Percentiles rank a stretch among this genome's conserved stretches.
Conservation (phyloP, 2,113 vertebrate species). For the Cynopterus brachyotis region DNA sequence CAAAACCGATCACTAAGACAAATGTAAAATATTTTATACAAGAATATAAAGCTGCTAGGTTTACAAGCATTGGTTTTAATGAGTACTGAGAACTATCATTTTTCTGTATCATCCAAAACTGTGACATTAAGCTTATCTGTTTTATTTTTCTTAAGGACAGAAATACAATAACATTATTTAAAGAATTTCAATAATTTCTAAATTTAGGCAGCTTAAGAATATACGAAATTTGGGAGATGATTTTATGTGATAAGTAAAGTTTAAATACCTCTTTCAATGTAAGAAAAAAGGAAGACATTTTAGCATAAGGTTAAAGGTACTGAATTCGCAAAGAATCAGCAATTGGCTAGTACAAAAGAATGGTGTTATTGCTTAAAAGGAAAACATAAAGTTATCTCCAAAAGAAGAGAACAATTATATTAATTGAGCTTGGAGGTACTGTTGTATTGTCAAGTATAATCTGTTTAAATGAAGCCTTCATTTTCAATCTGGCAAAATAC, state of each 20-base stretch:
- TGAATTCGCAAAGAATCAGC: not conserved
- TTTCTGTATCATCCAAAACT: not conserved
- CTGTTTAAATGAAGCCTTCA: not conserved
- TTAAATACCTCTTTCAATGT: not conserved
- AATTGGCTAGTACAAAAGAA: conserved; percentile 2
- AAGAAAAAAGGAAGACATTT: conserved; percentile 19
- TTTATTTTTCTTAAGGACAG: conserved; percentile 35
- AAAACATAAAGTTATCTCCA: conserved; percentile 8
- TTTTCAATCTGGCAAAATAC: conserved; percentile 31
- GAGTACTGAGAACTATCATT: not conserved
- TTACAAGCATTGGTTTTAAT: conserved; percentile 31
- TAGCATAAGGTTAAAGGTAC: not conserved
- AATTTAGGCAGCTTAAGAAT: not conserved
- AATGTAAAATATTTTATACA: not conserved
- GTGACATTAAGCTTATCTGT: not conserved
- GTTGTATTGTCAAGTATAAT: conserved; percentile 23
- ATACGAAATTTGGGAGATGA: not conserved
- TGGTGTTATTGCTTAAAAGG: not conserved
- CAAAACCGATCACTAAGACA: conserved; percentile 24
- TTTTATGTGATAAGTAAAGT: conserved; percentile 14
- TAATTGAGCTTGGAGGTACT: not conserved
- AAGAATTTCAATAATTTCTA: not conserved
- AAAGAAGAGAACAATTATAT: conserved; percentile 14
- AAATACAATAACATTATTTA: conserved; percentile 20
- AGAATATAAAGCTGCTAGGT: not conserved